phyloP scores from a whole-genome alignment of 2,797 vertebrate species.

The Novumbra hubbsi region DNA sequence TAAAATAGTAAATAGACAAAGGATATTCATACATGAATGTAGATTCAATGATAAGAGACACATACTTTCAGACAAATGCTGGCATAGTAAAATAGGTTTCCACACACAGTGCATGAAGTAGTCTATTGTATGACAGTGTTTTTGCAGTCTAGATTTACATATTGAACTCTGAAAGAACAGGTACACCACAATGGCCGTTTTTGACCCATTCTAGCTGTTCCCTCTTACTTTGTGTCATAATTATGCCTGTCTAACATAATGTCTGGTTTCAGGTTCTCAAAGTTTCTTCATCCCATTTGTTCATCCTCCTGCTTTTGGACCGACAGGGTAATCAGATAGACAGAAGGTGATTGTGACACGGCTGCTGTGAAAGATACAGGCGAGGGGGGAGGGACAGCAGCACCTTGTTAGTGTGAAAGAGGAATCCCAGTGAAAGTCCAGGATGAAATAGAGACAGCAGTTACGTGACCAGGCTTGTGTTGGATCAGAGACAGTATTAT shows the following conservation, averaged over 20 bases:
- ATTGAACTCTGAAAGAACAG: slow-evolving; percentile 16
- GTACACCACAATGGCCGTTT: slow-evolving; percentile 25
- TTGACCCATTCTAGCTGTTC: slow-evolving; percentile 1
- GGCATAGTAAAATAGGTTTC: background rate
- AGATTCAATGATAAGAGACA: background rate
- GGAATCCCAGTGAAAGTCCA: background rate
- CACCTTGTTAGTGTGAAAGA: slow-evolving; percentile 7
- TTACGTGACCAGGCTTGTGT: background rate
- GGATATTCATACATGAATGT: background rate
- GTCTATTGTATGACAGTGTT: background rate
- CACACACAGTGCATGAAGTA: background rate
- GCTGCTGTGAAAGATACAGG: slow-evolving; percentile 25
- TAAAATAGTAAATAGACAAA: background rate
- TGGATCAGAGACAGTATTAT: background rate
- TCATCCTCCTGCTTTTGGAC: slow-evolving; percentile 9
- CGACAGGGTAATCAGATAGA: slow-evolving; percentile 42
- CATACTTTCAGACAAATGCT: background rate
- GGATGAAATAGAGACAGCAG: slow-evolving; percentile 4
- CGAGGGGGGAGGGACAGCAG: slow-evolving; percentile 11
- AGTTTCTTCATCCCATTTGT: slow-evolving; percentile 24
- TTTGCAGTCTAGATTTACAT: background rate
- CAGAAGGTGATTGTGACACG: slow-evolving; percentile 4
- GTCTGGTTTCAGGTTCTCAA: slow-evolving; percentile 50
- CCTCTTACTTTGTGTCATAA: slow-evolving; percentile 20
- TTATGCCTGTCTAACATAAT: slow-evolving; percentile 26